These are phyloP conservation scores for Macquaria ambigua DNA, from an alignment of 2,113 vertebrate genomes.

Conservation along the genomic window DNA sequence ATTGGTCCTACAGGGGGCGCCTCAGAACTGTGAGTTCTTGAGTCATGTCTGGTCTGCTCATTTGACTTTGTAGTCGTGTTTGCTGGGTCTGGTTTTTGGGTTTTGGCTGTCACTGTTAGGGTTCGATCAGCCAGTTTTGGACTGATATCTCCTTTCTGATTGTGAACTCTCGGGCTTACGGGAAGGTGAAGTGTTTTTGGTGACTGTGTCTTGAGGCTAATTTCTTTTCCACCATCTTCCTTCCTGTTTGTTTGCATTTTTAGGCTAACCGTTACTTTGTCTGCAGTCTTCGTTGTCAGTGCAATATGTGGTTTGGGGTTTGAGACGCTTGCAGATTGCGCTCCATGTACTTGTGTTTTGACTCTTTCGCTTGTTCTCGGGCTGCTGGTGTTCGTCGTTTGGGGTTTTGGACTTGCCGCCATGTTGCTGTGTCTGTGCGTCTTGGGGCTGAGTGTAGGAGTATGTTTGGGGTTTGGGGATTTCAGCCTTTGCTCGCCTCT, in stretches of 20 bases:
- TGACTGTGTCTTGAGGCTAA: neutral
- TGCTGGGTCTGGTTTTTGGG: neutral
- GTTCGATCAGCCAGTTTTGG: conserved; percentile 25
- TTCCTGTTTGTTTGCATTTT: conserved; percentile 25
- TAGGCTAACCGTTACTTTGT: conserved; percentile 6
- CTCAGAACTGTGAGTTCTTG: conserved; percentile 14
- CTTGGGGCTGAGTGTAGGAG: conserved; percentile 1
- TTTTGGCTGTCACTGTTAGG: conserved; percentile 1
- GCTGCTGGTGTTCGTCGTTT: neutral
- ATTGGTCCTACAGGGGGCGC: neutral
- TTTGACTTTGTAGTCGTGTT: neutral
- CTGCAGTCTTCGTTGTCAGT: conserved; percentile 27
- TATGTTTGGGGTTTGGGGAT: conserved; percentile 39
- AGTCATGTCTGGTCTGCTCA: neutral
- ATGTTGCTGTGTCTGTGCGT: conserved; percentile 15
- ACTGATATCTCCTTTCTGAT: conserved; percentile 18
- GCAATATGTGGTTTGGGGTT: neutral
- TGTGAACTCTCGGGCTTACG: neutral
- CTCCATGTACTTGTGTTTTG: neutral
- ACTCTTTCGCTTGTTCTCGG: neutral
- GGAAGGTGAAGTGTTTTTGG: conserved; percentile 16
- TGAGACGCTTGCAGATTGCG: neutral
- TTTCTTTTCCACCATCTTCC: conserved; percentile 6
- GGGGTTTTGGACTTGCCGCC: conserved; percentile 18
- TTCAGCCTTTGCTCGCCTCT: conserved; percentile 31